These are phyloP conservation scores for Ditula angustiorana DNA, from an alignment of 2,888 invertebrate genomes.

Conservation along the genomic window DNA sequence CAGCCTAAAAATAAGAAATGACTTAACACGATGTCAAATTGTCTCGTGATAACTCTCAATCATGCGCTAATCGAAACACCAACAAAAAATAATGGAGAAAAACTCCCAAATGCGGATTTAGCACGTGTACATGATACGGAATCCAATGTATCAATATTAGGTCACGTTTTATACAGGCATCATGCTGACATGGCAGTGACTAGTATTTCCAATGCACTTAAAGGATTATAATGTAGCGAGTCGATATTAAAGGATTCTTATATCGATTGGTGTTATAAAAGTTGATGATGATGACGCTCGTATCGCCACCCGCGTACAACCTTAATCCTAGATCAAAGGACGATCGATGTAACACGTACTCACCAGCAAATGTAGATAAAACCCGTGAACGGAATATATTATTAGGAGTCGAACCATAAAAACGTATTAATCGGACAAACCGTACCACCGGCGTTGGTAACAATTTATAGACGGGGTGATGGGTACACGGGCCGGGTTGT, in stretches of 20 bases:
- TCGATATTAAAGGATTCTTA: conserved; percentile 5
- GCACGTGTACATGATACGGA: conserved; percentile 72
- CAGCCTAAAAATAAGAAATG: conserved; percentile 77
- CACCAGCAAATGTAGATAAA: conserved; percentile 48
- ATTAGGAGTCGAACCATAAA: conserved; percentile 67
- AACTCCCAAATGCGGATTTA: conserved; percentile 79
- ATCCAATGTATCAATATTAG: conserved; percentile 74
- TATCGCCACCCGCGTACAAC: conserved; percentile 25
- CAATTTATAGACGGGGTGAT: conserved; percentile 79
- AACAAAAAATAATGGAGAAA: conserved; percentile 72
- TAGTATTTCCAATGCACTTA: background rate
- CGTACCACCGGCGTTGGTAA: conserved; percentile 77
- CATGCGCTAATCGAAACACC: conserved; percentile 79
- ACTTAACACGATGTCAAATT: conserved; percentile 77
- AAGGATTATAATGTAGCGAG: background rate
- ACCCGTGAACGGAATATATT: conserved; percentile 50
- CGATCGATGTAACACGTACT: conserved; percentile 49
- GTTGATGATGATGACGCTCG: conserved; percentile 12
- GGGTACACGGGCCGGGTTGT: conserved; percentile 73
- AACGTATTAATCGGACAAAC: conserved; percentile 73
- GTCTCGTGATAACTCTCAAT: conserved; percentile 79
- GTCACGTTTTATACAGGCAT: conserved; percentile 49
- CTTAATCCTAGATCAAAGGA: conserved; percentile 42
- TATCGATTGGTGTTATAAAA: conserved; percentile 21
- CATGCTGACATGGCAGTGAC: background rate